Base-by-base conservation (phyloP, 2,113 vertebrate genomes). In the Actinemys pallida region DNA sequence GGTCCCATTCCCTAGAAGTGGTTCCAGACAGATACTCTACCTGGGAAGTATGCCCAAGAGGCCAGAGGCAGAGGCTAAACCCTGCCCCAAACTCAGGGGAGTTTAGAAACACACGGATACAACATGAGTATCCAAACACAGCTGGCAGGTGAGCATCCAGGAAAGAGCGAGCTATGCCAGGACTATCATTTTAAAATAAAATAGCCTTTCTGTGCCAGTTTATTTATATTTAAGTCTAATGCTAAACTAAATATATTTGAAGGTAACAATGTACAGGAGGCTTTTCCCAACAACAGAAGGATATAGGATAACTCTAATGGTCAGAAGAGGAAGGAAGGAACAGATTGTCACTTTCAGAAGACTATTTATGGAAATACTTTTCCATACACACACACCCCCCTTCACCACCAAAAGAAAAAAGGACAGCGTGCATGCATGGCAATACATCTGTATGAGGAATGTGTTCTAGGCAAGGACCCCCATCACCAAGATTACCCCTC, bases 301-400 rank as follows among this genome's bases (percentile, higher is more conserved):
- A 52, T 1, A 14, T 0, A 12, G 29, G 86, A 47, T 86, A 50
- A 90, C n/a, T 52, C 56, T 42, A 87, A 0, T 22, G n/a, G 9
- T 72, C 3, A 81, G n/a, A 49, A 42, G 53, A 54, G 20, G 7
- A 81, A 19, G 49, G 24, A 92, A 57, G 49, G 24, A 92, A 94
- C 12, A 45, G 3, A 0, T 78, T 85, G 86, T 85, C 91, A 90
- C n/a, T 54, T 87, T 57, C 52, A 72, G 57, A 78, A 78, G 42
- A 57, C 31, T 47, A 3, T 56, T 81, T 47, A 54, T 16, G 35
- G 53, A 96, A 87, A 17, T n/a, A 2, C 50, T 80, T 2, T 81
- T 17, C 52, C 49, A 84, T 1, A 1, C 8, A 35, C 17, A 62
- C 52, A 54, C 39, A 13, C 2, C 29, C 83, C 83, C 72, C 52